Evolutionary conservation across 2,888 invertebrate species (phyloP), one percentile per base, ranked within the genome.

Genomic region (Mactromeris polynyma): DNA sequence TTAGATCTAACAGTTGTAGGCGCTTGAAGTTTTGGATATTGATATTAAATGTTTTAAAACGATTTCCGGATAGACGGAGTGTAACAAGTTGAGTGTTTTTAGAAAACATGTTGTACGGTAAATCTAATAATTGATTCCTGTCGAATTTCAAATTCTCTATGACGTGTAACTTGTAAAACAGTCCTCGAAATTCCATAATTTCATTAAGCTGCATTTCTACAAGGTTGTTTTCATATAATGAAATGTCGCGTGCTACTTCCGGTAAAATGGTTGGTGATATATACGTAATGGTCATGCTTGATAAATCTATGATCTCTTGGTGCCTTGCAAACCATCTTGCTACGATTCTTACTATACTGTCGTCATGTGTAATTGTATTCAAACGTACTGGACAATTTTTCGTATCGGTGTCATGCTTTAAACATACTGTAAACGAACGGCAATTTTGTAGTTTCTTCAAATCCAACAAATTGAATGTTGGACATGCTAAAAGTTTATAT

Each of bases 161-260:
- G 9, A 58, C n/a, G 4, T 21, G 6, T 21, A 79, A 33, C 7
- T 1, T 26, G 21, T 4, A 31, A 36, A 84, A 77, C n/a, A 84
- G 11, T 2, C 1, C 0, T 14, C 54, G 54, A 58, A 85, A 85
- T 2, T 79, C 79, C 3, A 9, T 9, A 33, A n/a, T 36, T 51
- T 79, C 54, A 14, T 51, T 38, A 14, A 11, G 33, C 54, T 85
- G 79, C 85, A 80, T 85, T 38, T 19, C 46, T 14, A n/a, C 38
- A 26, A 85, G 79, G 33, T 85, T 51, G 51, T 85, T 85, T 14
- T 85, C 79, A 26, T 79, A 79, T 9, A 85, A n/a, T 26, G 26
- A n/a, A 26, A 64, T n/a, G 26, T 26, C 26, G 26, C 58, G 58
- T 26, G 26, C 58, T 64, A 64, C 58, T n/a, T 64, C 58, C 26